Evolutionary conservation across 2,797 vertebrate species (phyloP).

Genomic region (Macroramphosus scolopax): DNA sequence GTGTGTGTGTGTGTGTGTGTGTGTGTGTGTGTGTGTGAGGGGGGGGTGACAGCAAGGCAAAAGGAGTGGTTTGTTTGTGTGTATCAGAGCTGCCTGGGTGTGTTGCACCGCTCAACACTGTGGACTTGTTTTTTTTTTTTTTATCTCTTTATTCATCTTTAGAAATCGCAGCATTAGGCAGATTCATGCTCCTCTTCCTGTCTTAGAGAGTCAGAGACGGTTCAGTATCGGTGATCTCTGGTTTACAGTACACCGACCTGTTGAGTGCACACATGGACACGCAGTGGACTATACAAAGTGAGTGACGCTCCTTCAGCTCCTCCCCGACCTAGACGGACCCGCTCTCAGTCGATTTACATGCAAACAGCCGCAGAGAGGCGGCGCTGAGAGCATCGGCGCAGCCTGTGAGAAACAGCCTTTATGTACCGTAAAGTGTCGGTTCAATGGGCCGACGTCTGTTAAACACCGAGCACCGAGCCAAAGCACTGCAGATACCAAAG

Average conservation of each 20-base stretch:
- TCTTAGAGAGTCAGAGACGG: slow-evolving; percentile 2
- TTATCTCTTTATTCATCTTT: no score
- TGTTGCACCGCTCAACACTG: slow-evolving; percentile 30
- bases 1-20: no score
- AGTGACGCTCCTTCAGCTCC: no score
- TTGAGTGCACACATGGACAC: slow-evolving; percentile 3
- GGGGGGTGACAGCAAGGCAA: slow-evolving; percentile 23
- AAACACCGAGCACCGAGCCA: no score
- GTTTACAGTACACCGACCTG: background rate
- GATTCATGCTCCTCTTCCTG: slow-evolving; percentile 1
- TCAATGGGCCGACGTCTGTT: no score
- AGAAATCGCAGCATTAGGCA: slow-evolving; percentile 7
- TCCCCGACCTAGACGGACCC: no score
- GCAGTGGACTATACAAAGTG: background rate
- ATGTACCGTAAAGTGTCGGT: background rate
- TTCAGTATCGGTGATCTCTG: background rate
- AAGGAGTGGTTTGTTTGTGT: slow-evolving; percentile 50
- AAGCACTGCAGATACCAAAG: no score
- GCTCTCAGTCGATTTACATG: slow-evolving; percentile 12
- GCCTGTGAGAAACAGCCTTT: background rate
- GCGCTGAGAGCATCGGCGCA: background rate
- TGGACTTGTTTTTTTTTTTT: no score
- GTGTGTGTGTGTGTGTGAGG: no score
- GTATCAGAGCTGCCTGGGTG: slow-evolving; percentile 33
- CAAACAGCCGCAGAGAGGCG: slow-evolving; percentile 8